Percentiles rank a stretch among this genome's conserved stretches.
These are phyloP conservation scores for Enteromius afrohamiltoni DNA, from an alignment of 2,797 vertebrate genomes.

Conservation along the genomic window DNA sequence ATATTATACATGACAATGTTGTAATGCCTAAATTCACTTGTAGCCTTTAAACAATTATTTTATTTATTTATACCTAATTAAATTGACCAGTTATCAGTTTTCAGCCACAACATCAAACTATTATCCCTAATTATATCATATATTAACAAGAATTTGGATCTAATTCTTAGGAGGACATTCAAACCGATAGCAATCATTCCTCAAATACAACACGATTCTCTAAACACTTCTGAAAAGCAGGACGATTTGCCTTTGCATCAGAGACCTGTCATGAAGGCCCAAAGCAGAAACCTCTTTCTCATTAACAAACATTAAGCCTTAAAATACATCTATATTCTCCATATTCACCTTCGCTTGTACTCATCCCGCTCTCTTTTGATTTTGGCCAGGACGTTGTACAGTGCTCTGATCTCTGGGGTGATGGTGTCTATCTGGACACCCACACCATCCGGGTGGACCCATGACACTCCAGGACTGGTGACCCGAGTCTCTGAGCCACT, in stretches of 20 bases:
- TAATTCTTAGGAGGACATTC: background rate
- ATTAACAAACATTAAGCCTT: background rate
- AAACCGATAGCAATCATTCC: background rate
- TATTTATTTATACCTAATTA: background rate
- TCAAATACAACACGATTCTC: background rate
- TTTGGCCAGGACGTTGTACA: constrained; percentile 97
- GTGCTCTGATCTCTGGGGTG: constrained; percentile 94
- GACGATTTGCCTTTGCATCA: background rate
- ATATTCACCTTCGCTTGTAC: constrained; percentile 93
- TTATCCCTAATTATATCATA: background rate
- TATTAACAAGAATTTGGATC: background rate
- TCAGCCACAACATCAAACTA: background rate
- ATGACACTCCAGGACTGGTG: constrained; percentile 90
- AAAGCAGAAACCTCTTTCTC: background rate
- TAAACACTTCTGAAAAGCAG: background rate
- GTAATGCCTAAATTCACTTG: background rate
- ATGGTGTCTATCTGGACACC: constrained; percentile 98
- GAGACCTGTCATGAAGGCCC: background rate
- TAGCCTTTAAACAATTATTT: background rate
- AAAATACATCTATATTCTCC: background rate
- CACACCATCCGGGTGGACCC: constrained; percentile 93
- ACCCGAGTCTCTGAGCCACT: constrained; percentile 83
- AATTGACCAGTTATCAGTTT: background rate
- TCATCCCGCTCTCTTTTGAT: constrained; percentile 96
- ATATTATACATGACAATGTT: background rate